Evolutionary conservation across 2,888 invertebrate genomes (phyloP).

Genomic region (Notocelia uddmanniana): DNA sequence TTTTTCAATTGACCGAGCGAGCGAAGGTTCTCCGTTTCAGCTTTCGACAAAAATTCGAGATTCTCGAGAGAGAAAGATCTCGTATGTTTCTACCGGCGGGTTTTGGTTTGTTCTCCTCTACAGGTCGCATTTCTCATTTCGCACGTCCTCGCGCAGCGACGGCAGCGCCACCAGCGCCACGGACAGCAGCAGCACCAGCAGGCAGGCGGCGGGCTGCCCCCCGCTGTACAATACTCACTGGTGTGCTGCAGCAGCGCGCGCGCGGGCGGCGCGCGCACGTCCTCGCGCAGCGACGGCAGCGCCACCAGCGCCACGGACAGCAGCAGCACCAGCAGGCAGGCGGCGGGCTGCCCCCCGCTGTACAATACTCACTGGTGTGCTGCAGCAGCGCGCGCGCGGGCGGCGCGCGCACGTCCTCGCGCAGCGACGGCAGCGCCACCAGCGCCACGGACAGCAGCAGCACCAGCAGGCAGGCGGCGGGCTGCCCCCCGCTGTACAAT

Average conservation of each 20-base stretch:
- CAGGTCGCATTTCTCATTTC: too few relatives aligned
- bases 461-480: slow-evolving; percentile 95
- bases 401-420: slow-evolving; percentile 66
- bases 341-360: slow-evolving; percentile 85
- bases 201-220: slow-evolving; percentile 90
- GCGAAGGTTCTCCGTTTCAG: too few relatives aligned
- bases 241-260: slow-evolving; percentile 6
- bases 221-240: slow-evolving; percentile 1
- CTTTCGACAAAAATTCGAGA: too few relatives aligned
- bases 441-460: slow-evolving; percentile 93
- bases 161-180: slow-evolving; percentile 93
- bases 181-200: slow-evolving; percentile 93
- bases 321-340: slow-evolving; percentile 94
- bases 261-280: slow-evolving; percentile 50
- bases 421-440: slow-evolving; percentile 92
- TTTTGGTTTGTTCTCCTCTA: too few relatives aligned
- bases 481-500: too few relatives aligned
- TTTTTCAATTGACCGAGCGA: too few relatives aligned
- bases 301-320: slow-evolving; percentile 94
- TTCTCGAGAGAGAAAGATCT: too few relatives aligned
- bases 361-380: slow-evolving; percentile 11
- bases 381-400: slow-evolving; percentile 38
- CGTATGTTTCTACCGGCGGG: too few relatives aligned
- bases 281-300: slow-evolving; percentile 84
- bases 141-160: slow-evolving; percentile 78